Base-by-base conservation (phyloP, 1,140 invertebrate genomes). In the Brevipalpus yothersi region DNA sequence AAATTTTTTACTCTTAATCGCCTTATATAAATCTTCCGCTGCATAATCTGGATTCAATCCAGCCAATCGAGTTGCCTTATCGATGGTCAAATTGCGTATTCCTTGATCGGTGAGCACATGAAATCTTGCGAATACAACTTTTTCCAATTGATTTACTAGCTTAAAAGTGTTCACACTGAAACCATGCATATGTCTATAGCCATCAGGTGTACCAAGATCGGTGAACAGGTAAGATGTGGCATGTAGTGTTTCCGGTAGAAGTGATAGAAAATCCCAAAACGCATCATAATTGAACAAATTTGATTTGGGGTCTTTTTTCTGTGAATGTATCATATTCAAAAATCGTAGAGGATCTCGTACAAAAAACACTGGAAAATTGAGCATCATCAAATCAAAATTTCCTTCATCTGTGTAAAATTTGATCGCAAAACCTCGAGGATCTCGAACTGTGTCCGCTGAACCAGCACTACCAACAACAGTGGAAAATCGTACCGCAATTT, bases 361-460 rank as follows among this genome's bases (percentile, higher is more conserved):
- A 70, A 95, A 95, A 75, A 96, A 95, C 61, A 96, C 84, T 0
- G 92, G 91, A 0, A 88, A 94, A 68, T 95, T 95, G 70, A 94
- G 94, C n/a, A 90, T 89, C 45, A 92, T 88, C 60, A 94, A 70
- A 76, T 96, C 91, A 88, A 89, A 96, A 68, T 88, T 84, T 49
- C 92, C 92, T 67, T 94, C 86, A 61, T 95, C 89, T 8, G 91
- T 92, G 70, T 95, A 96, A 68, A 95, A 90, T 69, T 95, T 95
- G 0, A 94, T 72, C 39, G 92, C 88, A 72, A 94, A 96, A 58
- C 92, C 92, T 65, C 91, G 77, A 4, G 86, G 86, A 75, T 96
- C 91, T 65, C 91, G 79, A 59, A 70, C 86, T 12, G 85, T 87
- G 68, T 89, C 86, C 42, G 86, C 82, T 4, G 87, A 92, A 4